Evolutionary conservation across 2,113 vertebrate species (phyloP).

Genomic region (Plotosus lineatus): DNA sequence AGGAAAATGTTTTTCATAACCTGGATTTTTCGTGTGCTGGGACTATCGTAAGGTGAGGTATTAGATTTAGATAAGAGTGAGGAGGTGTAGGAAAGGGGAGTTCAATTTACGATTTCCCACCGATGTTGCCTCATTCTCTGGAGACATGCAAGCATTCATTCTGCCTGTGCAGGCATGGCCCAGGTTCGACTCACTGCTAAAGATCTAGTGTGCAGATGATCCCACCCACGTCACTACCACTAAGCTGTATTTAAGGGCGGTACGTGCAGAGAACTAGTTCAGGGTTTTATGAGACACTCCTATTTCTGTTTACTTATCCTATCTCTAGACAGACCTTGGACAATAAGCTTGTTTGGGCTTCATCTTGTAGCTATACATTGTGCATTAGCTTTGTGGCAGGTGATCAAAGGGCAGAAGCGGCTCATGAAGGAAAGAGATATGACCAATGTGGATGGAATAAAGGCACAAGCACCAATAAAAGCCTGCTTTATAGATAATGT

Average conservation of each 20-base stretch:
- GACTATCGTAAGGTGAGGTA: no score
- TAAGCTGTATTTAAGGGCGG: slow-evolving; percentile 33
- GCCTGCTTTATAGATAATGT: background rate
- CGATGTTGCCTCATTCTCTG: slow-evolving; percentile 33
- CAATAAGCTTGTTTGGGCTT: slow-evolving; percentile 16
- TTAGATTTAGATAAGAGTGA: slow-evolving; percentile 6
- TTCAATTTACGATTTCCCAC: slow-evolving; percentile 47
- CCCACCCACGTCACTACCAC: slow-evolving; percentile 2
- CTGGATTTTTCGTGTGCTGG: no score
- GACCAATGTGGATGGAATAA: background rate
- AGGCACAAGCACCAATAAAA: background rate
- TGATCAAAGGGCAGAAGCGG: background rate
- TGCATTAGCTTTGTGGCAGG: background rate
- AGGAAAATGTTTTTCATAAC: no score
- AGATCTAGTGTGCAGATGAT: background rate
- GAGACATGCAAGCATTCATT: slow-evolving; percentile 40
- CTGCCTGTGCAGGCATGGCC: slow-evolving; percentile 21
- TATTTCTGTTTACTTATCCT: slow-evolving; percentile 20
- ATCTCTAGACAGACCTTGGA: slow-evolving; percentile 19
- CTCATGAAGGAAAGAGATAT: background rate
- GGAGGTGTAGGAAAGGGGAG: background rate
- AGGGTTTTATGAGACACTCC: background rate
- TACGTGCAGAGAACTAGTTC: background rate
- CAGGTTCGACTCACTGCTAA: background rate
- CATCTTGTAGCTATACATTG: background rate